phyloP scores from a whole-genome alignment of 2,797 vertebrate genomes.

The Lacerta agilis region DNA sequence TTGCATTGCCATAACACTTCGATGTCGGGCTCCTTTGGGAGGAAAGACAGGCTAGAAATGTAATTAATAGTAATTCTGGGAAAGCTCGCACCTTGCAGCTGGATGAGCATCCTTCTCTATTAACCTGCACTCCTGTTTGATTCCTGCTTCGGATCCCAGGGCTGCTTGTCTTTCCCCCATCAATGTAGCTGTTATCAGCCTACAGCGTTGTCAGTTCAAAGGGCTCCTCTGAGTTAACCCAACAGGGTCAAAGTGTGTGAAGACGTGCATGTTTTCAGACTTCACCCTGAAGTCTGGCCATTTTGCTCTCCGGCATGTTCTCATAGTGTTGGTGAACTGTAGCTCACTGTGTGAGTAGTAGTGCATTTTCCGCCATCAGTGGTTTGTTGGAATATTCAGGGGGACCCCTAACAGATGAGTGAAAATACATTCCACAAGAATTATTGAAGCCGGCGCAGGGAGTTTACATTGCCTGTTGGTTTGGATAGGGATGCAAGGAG shows the following conservation, averaged over 20 bases:
- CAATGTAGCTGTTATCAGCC: slow-evolving; percentile 11
- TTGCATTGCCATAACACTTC: too few relatives aligned
- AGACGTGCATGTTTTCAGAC: slow-evolving; percentile 26
- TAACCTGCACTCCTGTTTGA: slow-evolving; percentile 23
- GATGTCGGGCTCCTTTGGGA: too few relatives aligned
- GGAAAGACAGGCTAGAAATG: too few relatives aligned
- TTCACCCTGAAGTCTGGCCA: slow-evolving; percentile 42
- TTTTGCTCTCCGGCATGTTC: slow-evolving; percentile 46
- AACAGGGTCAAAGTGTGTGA: slow-evolving; percentile 44
- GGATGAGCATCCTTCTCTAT: slow-evolving; percentile 15
- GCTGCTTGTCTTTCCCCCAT: neutral
- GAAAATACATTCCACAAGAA: neutral
- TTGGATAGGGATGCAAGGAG: neutral
- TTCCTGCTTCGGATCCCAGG: slow-evolving; percentile 11
- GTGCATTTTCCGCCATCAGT: slow-evolving; percentile 4
- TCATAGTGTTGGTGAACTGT: slow-evolving; percentile 52
- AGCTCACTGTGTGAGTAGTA: neutral
- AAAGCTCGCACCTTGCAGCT: neutral
- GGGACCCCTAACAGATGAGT: neutral
- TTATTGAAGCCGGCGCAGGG: slow-evolving; percentile 41
- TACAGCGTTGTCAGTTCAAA: slow-evolving; percentile 45
- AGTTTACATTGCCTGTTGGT: neutral
- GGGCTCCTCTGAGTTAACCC: slow-evolving; percentile 36
- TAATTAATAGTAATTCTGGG: neutral
- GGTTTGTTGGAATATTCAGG: neutral